Base-by-base conservation (phyloP, 2,797 vertebrate genomes). In the Zenarchopterus dispar region DNA sequence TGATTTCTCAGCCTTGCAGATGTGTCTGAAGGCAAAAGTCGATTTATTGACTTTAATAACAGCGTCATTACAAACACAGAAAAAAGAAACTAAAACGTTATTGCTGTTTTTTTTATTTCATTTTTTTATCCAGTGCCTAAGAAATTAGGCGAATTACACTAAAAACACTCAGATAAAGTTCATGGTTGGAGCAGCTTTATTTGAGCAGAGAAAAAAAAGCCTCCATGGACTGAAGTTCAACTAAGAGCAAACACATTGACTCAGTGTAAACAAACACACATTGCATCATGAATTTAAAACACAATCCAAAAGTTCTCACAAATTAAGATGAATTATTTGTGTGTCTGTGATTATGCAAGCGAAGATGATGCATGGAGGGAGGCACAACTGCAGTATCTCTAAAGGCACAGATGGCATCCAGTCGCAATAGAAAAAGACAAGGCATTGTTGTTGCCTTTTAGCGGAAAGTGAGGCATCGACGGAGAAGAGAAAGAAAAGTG, bases 401-500 rank as follows among this genome's bases (percentile, higher is more conserved):
- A 62, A 85, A 88, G 82, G 60, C 73, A 62, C 86, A 88, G 84
- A 85, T 73, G 84, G 83, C 79, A 80, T 75, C 67, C 75, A 53
- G 64, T 75, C 74, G 79, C 80, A 86, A 90, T 71, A 33, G 71
- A 69, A 68, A 60, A 47, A 77, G 84, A 86, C 74, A 44, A 48
- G 58, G n/a, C 64, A 84, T 81, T 88, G 82, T 85, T 55, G 67
- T 70, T 78, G 79, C 81, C 82, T 90, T 86, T 85, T 77, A 84
- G 82, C 73, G 56, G 68, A 67, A 81, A 65, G 75, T 89, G 87
- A 90, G 84, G 77, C 70, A 89, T 89, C 45, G 58, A 58, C 69
- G 62, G 73, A 72, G 70, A 67, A 49, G 56, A 78, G 78, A 83
- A 80, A 75, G 77, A 65, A 81, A 73, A 64, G 51, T 53, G 74